phyloP scores from a whole-genome alignment of 2,888 invertebrate genomes.

The Branchinecta sandiegonensis region DNA sequence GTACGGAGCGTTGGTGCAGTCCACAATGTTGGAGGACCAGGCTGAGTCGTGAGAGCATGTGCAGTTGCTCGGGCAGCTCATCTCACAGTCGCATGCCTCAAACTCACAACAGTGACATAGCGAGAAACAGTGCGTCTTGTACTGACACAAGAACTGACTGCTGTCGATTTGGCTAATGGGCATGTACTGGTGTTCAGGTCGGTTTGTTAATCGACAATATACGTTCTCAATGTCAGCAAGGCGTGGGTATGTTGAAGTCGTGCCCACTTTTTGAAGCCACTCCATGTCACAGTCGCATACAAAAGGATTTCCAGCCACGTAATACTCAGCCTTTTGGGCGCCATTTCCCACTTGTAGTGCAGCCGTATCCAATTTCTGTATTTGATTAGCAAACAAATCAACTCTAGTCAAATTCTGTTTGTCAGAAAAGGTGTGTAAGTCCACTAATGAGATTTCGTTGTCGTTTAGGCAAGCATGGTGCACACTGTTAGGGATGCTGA shows the following conservation, averaged over 20 bases:
- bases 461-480: constrained; percentile 75
- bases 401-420: constrained; percentile 77
- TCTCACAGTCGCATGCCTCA: constrained; percentile 80
- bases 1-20: constrained; percentile 48
- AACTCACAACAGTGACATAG: constrained; percentile 78
- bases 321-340: constrained; percentile 67
- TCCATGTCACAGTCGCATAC: constrained; percentile 81
- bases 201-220: constrained; percentile 63
- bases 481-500: constrained; percentile 45
- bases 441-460: constrained; percentile 68
- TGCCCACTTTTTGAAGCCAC: constrained; percentile 15
- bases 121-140: constrained; percentile 67
- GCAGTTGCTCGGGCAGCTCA: constrained; percentile 73
- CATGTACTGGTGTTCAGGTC: constrained; percentile 55
- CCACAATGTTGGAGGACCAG: constrained; percentile 69
- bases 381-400: constrained; percentile 82
- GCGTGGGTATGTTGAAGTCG: constrained; percentile 56
- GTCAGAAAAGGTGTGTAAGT: constrained; percentile 74
- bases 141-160: constrained; percentile 63
- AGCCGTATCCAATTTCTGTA: constrained; percentile 75
- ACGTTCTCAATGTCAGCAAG: constrained; percentile 69
- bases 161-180: constrained; percentile 33
- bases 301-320: constrained; percentile 84
- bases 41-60: constrained; percentile 73
- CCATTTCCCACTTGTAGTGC: constrained; percentile 67